phyloP scores from a whole-genome alignment of 1,140 invertebrate species.

The Armadillidium nasatum region DNA sequence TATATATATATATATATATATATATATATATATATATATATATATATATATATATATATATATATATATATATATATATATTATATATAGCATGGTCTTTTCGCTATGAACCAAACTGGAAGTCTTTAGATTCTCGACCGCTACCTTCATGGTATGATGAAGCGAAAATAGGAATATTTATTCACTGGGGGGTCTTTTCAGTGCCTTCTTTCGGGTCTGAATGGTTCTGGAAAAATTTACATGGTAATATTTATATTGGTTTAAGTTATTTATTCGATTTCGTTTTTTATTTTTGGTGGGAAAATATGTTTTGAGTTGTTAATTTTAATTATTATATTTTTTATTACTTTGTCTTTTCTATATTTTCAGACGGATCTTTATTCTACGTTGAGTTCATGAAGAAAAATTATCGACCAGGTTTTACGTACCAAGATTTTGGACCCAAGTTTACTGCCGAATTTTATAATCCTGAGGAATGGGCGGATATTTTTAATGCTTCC shows the following conservation, averaged over 20 bases:
- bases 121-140: constrained; percentile 38
- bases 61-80: too few relatives aligned
- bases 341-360: too few relatives aligned
- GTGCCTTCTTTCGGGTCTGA: constrained; percentile 23
- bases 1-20: too few relatives aligned
- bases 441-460: constrained; percentile 74
- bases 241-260: too few relatives aligned
- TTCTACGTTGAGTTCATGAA: constrained; percentile 42
- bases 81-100: too few relatives aligned
- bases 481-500: constrained; percentile 64
- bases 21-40: too few relatives aligned
- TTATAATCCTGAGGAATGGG: constrained; percentile 72
- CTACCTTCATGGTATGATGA: constrained; percentile 52
- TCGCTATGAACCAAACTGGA: constrained; percentile 33
- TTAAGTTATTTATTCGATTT: too few relatives aligned
- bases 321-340: too few relatives aligned
- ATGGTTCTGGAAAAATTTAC: constrained; percentile 4
- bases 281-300: too few relatives aligned
- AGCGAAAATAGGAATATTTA: constrained; percentile 55
- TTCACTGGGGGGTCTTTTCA: constrained; percentile 54
- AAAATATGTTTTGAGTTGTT: too few relatives aligned
- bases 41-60: too few relatives aligned
- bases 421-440: constrained; percentile 82
- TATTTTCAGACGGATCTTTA: too few relatives aligned
- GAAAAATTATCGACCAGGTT: constrained; percentile 67